These are phyloP conservation scores for Bombus huntii DNA, from an alignment of 1,140 invertebrate genomes.

Conservation along the genomic window DNA sequence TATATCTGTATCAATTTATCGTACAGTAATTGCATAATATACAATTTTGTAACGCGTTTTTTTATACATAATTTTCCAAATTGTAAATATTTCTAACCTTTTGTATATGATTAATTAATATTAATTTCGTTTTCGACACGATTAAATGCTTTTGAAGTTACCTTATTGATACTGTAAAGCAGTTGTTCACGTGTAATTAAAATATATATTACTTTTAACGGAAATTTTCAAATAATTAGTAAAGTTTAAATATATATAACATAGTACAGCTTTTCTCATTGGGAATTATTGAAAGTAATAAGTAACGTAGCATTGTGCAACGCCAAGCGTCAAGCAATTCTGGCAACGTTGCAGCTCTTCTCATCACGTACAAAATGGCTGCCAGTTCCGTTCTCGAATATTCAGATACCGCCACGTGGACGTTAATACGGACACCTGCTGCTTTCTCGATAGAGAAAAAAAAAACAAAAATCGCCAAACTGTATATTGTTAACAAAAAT, in stretches of 20 bases:
- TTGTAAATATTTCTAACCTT: background rate
- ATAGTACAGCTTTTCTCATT: background rate
- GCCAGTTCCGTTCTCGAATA: conserved; percentile 76
- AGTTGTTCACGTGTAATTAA: background rate
- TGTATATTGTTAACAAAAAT: background rate
- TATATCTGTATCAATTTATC: background rate
- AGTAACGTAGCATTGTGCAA: conserved; percentile 61
- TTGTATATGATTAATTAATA: background rate
- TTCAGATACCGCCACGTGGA: conserved; percentile 81
- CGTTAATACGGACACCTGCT: conserved; percentile 56
- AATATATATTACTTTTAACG: too few species aligned
- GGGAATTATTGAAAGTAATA: conserved; percentile 6
- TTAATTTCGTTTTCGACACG: background rate
- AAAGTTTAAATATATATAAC: background rate
- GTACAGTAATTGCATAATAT: background rate
- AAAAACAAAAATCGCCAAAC: too few species aligned
- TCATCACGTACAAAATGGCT: conserved; percentile 80
- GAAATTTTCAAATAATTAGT: background rate
- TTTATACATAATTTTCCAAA: background rate
- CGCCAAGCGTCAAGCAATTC: conserved; percentile 62
- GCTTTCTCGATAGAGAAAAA: background rate
- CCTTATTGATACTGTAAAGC: too few species aligned
- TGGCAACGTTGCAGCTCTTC: conserved; percentile 66
- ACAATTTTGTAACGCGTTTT: too few species aligned
- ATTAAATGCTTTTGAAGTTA: background rate